Evolutionary conservation across 2,113 vertebrate genomes (phyloP).

Genomic region (Xiphophorus couchianus): DNA sequence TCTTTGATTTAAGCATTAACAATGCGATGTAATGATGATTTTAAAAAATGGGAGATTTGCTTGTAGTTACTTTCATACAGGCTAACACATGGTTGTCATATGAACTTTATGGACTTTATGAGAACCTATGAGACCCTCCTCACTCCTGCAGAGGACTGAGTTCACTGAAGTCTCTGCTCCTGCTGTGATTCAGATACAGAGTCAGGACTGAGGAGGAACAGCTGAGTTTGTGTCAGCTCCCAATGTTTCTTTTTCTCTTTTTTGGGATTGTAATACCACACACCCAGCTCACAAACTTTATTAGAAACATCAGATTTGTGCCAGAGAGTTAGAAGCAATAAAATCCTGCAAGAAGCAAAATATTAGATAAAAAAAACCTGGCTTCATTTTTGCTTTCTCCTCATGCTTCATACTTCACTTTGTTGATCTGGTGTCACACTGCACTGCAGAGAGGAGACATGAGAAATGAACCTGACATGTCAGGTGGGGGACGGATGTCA

Average conservation of each 20-base stretch:
- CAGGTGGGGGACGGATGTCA: slow-evolving; percentile 31
- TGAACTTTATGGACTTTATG: slow-evolving; percentile 17
- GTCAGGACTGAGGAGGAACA: slow-evolving; percentile 31
- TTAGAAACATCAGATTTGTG: slow-evolving; percentile 62
- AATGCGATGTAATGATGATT: no score
- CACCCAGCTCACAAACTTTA: slow-evolving; percentile 54
- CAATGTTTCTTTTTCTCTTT: slow-evolving; percentile 35
- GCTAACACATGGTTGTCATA: no score
- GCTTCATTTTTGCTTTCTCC: background rate
- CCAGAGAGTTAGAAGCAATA: slow-evolving; percentile 30
- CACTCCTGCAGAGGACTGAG: slow-evolving; percentile 24
- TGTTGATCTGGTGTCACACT: slow-evolving; percentile 10
- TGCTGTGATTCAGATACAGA: slow-evolving; percentile 57
- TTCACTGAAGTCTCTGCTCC: slow-evolving; percentile 28
- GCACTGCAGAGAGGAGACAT: slow-evolving; percentile 14
- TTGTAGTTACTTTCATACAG: no score
- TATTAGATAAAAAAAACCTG: slow-evolving; percentile 34
- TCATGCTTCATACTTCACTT: background rate
- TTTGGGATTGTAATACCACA: slow-evolving; percentile 36
- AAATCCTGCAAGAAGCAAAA: slow-evolving; percentile 25
- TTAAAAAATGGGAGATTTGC: no score
- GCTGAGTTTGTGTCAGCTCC: slow-evolving; percentile 58
- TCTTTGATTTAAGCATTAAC: no score
- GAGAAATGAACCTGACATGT: slow-evolving; percentile 33
- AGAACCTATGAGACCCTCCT: slow-evolving; percentile 37